phyloP scores from a whole-genome alignment of 2,888 invertebrate species.

The Heliconius cydno region DNA sequence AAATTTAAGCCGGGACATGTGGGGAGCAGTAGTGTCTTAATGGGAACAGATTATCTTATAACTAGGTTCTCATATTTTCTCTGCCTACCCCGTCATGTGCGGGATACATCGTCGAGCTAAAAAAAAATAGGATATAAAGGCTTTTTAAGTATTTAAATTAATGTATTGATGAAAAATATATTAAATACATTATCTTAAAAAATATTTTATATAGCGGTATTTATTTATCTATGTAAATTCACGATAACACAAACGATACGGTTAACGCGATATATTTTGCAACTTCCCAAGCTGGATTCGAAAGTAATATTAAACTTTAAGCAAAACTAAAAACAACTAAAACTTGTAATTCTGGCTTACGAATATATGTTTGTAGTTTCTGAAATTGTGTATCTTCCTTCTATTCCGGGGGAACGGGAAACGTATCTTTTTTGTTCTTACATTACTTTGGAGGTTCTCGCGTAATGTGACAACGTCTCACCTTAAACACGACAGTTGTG shows the following conservation, averaged over 20 bases:
- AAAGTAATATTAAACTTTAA: slow-evolving; percentile 27
- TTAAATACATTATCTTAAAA: too few species aligned
- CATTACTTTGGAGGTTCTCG: too few species aligned
- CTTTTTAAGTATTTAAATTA: too few species aligned
- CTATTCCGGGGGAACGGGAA: background rate
- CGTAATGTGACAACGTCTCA: background rate
- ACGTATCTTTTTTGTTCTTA: too few species aligned
- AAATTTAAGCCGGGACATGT: background rate
- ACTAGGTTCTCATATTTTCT: too few species aligned
- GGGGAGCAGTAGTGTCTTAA: too few species aligned
- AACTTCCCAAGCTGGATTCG: slow-evolving; percentile 16
- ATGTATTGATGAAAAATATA: too few species aligned
- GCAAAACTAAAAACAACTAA: slow-evolving; percentile 4
- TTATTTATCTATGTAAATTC: slow-evolving; percentile 14
- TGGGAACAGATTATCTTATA: too few species aligned
- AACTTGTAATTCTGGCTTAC: slow-evolving; percentile 22
- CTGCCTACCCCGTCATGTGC: too few species aligned
- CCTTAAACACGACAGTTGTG: too few species aligned
- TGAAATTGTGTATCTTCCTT: background rate
- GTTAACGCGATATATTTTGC: slow-evolving; percentile 4
- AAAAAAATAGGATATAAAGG: too few species aligned
- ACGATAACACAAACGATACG: slow-evolving; percentile 4
- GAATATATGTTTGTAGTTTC: background rate
- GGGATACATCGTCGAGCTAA: too few species aligned
- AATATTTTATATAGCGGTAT: background rate